Conservation (phyloP, 1,140 invertebrate species). For the Ladona fulva region DNA sequence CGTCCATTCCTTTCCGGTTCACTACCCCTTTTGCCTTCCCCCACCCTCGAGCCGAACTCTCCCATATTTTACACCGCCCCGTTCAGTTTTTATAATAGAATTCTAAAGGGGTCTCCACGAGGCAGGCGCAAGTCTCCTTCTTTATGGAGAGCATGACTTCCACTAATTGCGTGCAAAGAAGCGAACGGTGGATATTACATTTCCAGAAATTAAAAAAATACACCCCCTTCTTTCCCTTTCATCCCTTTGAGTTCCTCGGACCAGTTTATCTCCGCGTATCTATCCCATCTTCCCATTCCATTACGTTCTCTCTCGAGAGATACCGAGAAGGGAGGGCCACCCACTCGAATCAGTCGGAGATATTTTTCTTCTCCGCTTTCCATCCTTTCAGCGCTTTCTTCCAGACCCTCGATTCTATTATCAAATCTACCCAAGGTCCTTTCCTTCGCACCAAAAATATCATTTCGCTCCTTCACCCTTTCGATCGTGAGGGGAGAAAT, state of each 20-base stretch:
- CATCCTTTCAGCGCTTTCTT: too few relatives aligned
- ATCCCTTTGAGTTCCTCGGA: not conserved
- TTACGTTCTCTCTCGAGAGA: too few relatives aligned
- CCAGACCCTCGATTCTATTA: too few relatives aligned
- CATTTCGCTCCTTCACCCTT: too few relatives aligned
- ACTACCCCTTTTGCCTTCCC: not conserved
- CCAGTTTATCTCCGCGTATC: not conserved
- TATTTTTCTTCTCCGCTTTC: too few relatives aligned
- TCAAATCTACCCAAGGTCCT: too few relatives aligned
- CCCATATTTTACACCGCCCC: not conserved
- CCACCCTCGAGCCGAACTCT: not conserved
- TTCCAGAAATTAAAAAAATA: constrained; percentile 3
- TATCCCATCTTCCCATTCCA: too few relatives aligned
- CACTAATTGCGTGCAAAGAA: not conserved
- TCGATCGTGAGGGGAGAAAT: too few relatives aligned
- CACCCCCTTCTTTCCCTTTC: not conserved
- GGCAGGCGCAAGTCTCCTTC: not conserved
- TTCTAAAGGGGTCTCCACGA: not conserved
- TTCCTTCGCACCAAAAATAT: too few relatives aligned
- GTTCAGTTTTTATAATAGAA: constrained; percentile 3
- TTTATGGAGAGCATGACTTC: not conserved
- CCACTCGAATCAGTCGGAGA: too few relatives aligned
- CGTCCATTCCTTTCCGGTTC: not conserved
- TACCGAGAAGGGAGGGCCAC: too few relatives aligned
- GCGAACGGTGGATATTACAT: not conserved